These are phyloP conservation scores for Epinotia bilunana DNA, from an alignment of 2,888 invertebrate genomes.

Conservation along the genomic window DNA sequence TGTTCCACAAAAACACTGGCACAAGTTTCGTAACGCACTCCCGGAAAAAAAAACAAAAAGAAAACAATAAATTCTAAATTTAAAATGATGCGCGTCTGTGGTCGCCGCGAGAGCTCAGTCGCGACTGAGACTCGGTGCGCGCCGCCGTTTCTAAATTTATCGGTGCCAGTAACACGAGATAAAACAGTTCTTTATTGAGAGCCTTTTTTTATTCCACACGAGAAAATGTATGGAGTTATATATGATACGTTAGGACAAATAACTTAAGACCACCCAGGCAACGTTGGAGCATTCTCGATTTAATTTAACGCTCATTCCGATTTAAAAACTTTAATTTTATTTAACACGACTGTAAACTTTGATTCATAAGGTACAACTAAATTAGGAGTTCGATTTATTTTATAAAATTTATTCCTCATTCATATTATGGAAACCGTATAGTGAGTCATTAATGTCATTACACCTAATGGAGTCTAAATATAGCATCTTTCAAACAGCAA, in stretches of 20 bases:
- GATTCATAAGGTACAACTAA: not conserved
- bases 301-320: conserved; percentile 27
- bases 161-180: conserved; percentile 82
- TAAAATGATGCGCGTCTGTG: conserved; percentile 54
- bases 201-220: conserved; percentile 66
- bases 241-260: conserved; percentile 52
- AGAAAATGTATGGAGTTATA: conserved; percentile 54
- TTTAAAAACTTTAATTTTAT: not conserved
- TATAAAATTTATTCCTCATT: conserved; percentile 16
- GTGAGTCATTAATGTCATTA: conserved; percentile 32
- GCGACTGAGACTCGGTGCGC: conserved; percentile 58
- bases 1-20: conserved; percentile 62
- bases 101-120: conserved; percentile 57
- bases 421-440: conserved; percentile 23
- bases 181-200: conserved; percentile 79
- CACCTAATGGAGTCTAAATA: conserved; percentile 24
- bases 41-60: conserved; percentile 60
- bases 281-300: conserved; percentile 20
- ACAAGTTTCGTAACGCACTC: conserved; percentile 68
- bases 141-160: conserved; percentile 79
- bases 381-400: conserved; percentile 9
- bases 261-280: conserved; percentile 37
- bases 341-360: not conserved
- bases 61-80: conserved; percentile 56
- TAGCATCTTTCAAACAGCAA: conserved; percentile 16